A percentile compares a stretch with the other conserved stretches of the same genome.
phyloP scores from a whole-genome alignment of 2,888 invertebrate genomes.

The Eupithecia tripunctaria region DNA sequence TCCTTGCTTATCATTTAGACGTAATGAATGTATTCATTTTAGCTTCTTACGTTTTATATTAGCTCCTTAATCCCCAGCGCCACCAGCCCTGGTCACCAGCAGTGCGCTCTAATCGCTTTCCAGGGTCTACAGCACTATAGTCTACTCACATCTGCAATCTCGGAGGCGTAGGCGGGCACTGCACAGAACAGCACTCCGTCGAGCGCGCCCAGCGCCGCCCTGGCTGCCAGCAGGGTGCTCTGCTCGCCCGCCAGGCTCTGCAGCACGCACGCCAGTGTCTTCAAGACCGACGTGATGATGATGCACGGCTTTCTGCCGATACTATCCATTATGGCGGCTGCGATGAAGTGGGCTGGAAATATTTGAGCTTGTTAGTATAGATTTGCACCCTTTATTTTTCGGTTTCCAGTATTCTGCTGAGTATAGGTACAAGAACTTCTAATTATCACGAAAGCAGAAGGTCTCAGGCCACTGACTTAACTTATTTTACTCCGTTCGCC shows the following conservation, averaged over 20 bases:
- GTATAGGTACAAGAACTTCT: not conserved
- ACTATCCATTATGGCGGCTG: slow-evolving; percentile 36
- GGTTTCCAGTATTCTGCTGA: not conserved
- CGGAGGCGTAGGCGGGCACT: slow-evolving; percentile 63
- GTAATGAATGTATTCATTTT: too few species aligned
- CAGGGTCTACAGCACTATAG: too few species aligned
- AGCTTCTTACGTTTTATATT: too few species aligned
- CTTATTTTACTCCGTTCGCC: too few species aligned
- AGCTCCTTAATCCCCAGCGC: too few species aligned
- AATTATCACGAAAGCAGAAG: too few species aligned
- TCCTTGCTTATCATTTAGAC: too few species aligned
- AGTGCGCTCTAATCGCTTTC: too few species aligned
- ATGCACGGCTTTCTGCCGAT: slow-evolving; percentile 46
- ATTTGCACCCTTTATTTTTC: not conserved
- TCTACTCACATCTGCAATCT: slow-evolving; percentile 61
- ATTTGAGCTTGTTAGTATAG: not conserved
- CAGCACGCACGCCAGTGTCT: slow-evolving; percentile 52
- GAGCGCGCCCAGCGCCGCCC: slow-evolving; percentile 43
- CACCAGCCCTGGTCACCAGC: too few species aligned
- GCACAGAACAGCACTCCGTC: slow-evolving; percentile 50
- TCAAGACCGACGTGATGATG: slow-evolving; percentile 46
- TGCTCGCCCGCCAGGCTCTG: slow-evolving; percentile 56
- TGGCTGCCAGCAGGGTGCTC: slow-evolving; percentile 58
- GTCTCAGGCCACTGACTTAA: too few species aligned
- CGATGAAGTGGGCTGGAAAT: slow-evolving; percentile 36